These are phyloP conservation scores for Xiphorhynchus erythropygius DNA, from an alignment of 2,797 vertebrate genomes.

Conservation along the genomic window DNA sequence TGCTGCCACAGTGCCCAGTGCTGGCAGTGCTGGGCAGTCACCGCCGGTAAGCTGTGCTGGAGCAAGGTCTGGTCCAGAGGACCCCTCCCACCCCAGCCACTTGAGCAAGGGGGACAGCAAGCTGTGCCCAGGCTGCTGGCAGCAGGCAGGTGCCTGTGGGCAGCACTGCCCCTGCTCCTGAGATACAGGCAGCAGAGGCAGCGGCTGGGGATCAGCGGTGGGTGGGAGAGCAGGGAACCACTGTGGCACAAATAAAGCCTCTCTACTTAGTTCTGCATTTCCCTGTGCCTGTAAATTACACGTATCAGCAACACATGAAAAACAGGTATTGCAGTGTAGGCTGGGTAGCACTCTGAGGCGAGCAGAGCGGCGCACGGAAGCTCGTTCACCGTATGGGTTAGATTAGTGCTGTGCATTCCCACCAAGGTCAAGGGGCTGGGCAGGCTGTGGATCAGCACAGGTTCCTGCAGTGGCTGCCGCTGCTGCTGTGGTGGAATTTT, in stretches of 20 bases:
- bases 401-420: accelerated
- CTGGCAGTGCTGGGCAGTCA: accelerated
- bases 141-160: accelerated
- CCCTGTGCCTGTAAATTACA: neutral
- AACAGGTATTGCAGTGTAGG: neutral
- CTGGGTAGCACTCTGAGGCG: neutral
- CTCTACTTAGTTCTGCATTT: neutral
- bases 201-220: accelerated
- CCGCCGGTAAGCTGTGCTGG: too few species aligned
- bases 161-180: neutral
- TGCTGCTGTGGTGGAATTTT: neutral
- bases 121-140: accelerated
- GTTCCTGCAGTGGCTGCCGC: neutral
- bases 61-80: neutral
- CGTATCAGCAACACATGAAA: neutral
- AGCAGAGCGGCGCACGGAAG: accelerated
- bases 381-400: neutral
- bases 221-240: neutral
- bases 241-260: neutral
- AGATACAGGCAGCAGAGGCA: accelerated
- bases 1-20: accelerated
- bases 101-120: accelerated
- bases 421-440: accelerated
- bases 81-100: accelerated
- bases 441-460: neutral